Evolutionary conservation across 2,888 invertebrate species (phyloP).

Genomic region (Oligia strigilis): DNA sequence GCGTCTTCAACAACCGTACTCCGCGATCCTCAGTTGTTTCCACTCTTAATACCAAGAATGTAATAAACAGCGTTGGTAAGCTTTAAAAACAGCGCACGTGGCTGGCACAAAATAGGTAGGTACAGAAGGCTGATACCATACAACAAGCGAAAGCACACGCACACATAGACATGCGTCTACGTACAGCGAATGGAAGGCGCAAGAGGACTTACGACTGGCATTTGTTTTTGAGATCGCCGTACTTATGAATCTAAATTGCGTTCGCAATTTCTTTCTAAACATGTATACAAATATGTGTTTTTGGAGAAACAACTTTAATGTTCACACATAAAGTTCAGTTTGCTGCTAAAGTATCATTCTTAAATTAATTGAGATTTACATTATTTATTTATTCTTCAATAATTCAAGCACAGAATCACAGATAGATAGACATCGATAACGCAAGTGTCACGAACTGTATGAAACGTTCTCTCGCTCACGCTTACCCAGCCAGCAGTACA

Average conservation of each 20-base stretch:
- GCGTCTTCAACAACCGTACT: slow-evolving; percentile 39
- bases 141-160: not conserved
- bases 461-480: too few species aligned
- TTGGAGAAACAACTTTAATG: not conserved
- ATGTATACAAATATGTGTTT: not conserved
- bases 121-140: slow-evolving; percentile 9
- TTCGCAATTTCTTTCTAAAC: not conserved
- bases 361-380: too few species aligned
- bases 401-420: not conserved
- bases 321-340: not conserved
- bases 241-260: too few species aligned
- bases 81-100: slow-evolving; percentile 40
- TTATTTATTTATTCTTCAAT: not conserved
- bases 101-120: not conserved
- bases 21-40: slow-evolving; percentile 35
- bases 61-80: slow-evolving; percentile 47
- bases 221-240: too few species aligned
- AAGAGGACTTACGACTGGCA: too few species aligned
- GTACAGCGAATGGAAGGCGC: not conserved
- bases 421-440: too few species aligned
- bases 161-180: not conserved
- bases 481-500: too few species aligned
- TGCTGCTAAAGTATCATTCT: too few species aligned
- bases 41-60: slow-evolving; percentile 48
- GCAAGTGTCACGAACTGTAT: too few species aligned